These are phyloP conservation scores for Drosophila burlai DNA, from an alignment of 1,140 invertebrate species.

Conservation along the genomic window DNA sequence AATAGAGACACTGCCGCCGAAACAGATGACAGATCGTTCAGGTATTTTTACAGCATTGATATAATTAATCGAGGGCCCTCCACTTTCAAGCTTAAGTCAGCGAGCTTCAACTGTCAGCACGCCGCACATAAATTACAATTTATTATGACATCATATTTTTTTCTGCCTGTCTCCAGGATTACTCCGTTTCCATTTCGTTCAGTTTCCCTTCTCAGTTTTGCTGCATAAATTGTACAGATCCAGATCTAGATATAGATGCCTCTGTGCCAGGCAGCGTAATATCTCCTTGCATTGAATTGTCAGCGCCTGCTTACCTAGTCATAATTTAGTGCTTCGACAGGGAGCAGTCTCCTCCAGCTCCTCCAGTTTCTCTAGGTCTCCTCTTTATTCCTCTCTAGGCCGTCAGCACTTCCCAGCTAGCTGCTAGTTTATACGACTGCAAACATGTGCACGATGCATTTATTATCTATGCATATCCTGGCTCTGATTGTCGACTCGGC, in stretches of 20 bases:
- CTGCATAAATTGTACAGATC: constrained; percentile 71
- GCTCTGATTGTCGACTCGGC: constrained; percentile 65
- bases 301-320: constrained; percentile 70
- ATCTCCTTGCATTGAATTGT: constrained; percentile 74
- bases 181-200: constrained; percentile 45
- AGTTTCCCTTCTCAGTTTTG: constrained; percentile 42
- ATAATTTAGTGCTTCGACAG: constrained; percentile 72
- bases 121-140: constrained; percentile 75
- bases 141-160: constrained; percentile 75
- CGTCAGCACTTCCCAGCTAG: constrained; percentile 63
- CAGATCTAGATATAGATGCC: constrained; percentile 48
- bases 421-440: constrained; percentile 60
- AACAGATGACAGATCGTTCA: constrained; percentile 65
- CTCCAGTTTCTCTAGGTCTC: constrained; percentile 15
- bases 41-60: constrained; percentile 67
- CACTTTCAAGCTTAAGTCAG: constrained; percentile 24
- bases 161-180: constrained; percentile 53
- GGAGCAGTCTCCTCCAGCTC: constrained; percentile 41
- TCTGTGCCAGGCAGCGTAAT: constrained; percentile 38
- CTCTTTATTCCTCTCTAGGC: constrained; percentile 27
- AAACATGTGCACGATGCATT: constrained; percentile 34
- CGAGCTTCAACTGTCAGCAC: constrained; percentile 49
- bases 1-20: constrained; percentile 35
- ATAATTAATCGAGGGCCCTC: constrained; percentile 41
- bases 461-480: constrained; percentile 52